phyloP scores from a whole-genome alignment of 2,113 vertebrate species.

The Prunella himalayana region DNA sequence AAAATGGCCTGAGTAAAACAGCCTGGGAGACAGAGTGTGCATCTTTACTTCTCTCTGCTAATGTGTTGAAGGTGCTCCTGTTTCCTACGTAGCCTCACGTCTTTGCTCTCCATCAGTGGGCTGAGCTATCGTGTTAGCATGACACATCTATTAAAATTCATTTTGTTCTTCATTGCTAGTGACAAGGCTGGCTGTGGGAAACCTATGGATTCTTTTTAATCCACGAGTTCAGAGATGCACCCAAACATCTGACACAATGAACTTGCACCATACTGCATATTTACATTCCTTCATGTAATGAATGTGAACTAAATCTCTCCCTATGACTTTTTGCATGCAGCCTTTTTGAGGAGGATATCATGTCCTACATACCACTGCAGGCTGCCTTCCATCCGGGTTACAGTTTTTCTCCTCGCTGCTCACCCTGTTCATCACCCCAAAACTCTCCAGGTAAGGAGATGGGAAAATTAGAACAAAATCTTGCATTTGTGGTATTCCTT shows the following conservation, averaged over 20 bases:
- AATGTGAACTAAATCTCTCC: neutral
- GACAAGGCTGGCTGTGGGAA: neutral
- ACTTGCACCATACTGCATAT: neutral
- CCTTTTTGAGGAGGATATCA: slow-evolving; percentile 97
- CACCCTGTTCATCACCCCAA: slow-evolving; percentile 92
- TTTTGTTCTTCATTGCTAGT: neutral
- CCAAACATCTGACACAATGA: neutral
- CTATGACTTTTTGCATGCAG: slow-evolving; percentile 62
- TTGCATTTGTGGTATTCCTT: neutral
- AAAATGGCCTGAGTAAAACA: neutral
- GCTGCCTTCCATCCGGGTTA: slow-evolving; percentile 87
- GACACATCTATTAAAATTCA: neutral
- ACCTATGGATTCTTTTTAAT: neutral
- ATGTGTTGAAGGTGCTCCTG: neutral
- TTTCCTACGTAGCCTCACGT: neutral
- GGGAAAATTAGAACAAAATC: neutral
- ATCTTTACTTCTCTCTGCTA: neutral
- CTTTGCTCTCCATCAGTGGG: neutral
- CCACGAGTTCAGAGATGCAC: neutral
- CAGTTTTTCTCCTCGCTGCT: slow-evolving; percentile 94
- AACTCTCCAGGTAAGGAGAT: slow-evolving; percentile 90
- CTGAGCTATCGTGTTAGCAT: neutral
- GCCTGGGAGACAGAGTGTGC: neutral
- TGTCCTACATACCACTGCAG: slow-evolving; percentile 90
- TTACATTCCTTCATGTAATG: neutral